Evolutionary conservation across 2,797 vertebrate species (phyloP).

Genomic region (Aldrovandia affinis): DNA sequence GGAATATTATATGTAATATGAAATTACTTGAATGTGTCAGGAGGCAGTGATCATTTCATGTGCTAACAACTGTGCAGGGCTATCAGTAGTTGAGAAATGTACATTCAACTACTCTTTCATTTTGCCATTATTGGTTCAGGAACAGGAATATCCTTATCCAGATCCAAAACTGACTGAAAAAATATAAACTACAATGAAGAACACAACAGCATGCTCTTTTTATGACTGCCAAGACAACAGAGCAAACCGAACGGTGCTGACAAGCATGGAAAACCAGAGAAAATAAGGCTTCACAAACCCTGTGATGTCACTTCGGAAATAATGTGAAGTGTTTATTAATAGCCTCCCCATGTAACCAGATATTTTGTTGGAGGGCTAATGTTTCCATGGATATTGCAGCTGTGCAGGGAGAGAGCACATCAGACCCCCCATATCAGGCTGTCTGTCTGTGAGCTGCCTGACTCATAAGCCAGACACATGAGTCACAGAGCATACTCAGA

Average conservation of each 20-base stretch:
- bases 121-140: background rate
- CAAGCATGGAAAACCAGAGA: background rate
- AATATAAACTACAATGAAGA: background rate
- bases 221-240: background rate
- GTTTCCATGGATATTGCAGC: slow-evolving; percentile 17
- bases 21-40: background rate
- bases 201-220: background rate
- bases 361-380: background rate
- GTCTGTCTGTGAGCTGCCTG: background rate
- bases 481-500: background rate
- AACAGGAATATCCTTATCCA: background rate
- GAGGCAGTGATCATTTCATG: background rate
- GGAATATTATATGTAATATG: background rate
- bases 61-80: background rate
- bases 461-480: background rate
- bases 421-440: background rate
- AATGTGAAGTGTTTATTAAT: background rate
- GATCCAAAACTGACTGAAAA: background rate
- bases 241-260: background rate
- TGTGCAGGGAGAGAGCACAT: background rate
- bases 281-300: background rate
- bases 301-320: background rate
- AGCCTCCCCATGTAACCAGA: background rate
- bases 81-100: background rate
- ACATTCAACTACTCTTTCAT: background rate